phyloP scores from a whole-genome alignment of 2,888 invertebrate species.

The Drosophila putrida region DNA sequence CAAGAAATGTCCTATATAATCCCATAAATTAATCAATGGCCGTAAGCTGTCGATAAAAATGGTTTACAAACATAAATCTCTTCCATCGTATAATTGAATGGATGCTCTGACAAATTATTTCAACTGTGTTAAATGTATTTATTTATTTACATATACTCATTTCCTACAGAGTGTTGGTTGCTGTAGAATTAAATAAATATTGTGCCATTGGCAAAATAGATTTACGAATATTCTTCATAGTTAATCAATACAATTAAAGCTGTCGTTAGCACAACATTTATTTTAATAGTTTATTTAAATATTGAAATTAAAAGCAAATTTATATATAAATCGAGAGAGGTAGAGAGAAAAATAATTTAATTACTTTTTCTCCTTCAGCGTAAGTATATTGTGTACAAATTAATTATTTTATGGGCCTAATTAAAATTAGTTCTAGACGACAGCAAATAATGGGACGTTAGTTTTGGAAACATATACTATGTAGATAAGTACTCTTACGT shows the following conservation, averaged over 20 bases:
- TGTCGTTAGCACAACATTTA: not conserved
- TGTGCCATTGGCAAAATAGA: not conserved
- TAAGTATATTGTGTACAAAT: not conserved
- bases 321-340: not conserved
- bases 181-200: not conserved
- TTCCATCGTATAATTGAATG: constrained; percentile 53
- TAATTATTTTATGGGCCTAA: not conserved
- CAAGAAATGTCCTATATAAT: constrained; percentile 43
- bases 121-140: not conserved
- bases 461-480: not conserved
- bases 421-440: not conserved
- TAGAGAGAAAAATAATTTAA: not conserved
- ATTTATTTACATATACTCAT: not conserved
- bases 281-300: not conserved
- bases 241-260: not conserved
- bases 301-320: not conserved
- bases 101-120: constrained; percentile 23
- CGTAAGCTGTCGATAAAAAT: constrained; percentile 53
- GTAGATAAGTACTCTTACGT: not conserved
- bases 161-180: too few relatives aligned
- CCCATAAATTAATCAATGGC: constrained; percentile 55
- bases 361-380: not conserved
- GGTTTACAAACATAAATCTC: constrained; percentile 33
- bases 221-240: not conserved
- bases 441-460: not conserved